Evolutionary conservation across 2,888 invertebrate genomes (phyloP), one percentile per base, ranked within the genome.

Genomic region (Eristalinus sepulchralis): DNA sequence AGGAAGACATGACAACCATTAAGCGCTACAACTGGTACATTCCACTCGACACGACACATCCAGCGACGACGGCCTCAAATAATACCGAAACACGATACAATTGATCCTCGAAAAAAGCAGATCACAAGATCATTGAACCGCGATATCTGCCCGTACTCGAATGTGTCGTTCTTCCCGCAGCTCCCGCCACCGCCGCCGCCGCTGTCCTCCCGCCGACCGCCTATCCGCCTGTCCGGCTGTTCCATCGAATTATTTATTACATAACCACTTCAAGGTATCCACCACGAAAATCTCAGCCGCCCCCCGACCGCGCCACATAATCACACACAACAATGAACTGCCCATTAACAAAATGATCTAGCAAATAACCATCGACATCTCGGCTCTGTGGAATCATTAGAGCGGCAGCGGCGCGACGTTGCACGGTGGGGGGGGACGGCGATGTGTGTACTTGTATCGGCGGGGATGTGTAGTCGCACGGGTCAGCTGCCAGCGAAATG

Each of bases 111-210:
- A 86, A 82, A 77, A 82, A 86, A 86, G 73, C 86, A 83, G 78
- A 86, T 86, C 86, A 86, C 75, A 83, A 86, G 86, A 86, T 86
- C 86, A 78, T 75, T 86, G 86, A 86, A 86, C 86, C 82, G 86
- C 78, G 47, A 47, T 31, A 9, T 75, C 59, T 31, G 20, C 11
- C 34, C 47, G 34, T 73, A 47, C 47, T 47, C 47, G 47, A 17
- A 47, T 47, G 47, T 47, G 47, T 47, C 47, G 47, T 8, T 47
- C 47, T 17, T n/a, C 47, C n/a, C 17, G n/a, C 47, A 17, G 47
- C 47, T n/a, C n/a, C 39, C 27, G 27, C 47, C n/a, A n/a, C 5
- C 17, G n/a, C 47, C 6, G 47, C 47, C n/a, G 24, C 80, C 36
- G 31, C 27, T 64, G 60, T n/a, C n/a, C n/a, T n/a, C n/a, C n/a